phyloP scores from a whole-genome alignment of 2,113 vertebrate genomes.

The Acrocephalus arundinaceus region DNA sequence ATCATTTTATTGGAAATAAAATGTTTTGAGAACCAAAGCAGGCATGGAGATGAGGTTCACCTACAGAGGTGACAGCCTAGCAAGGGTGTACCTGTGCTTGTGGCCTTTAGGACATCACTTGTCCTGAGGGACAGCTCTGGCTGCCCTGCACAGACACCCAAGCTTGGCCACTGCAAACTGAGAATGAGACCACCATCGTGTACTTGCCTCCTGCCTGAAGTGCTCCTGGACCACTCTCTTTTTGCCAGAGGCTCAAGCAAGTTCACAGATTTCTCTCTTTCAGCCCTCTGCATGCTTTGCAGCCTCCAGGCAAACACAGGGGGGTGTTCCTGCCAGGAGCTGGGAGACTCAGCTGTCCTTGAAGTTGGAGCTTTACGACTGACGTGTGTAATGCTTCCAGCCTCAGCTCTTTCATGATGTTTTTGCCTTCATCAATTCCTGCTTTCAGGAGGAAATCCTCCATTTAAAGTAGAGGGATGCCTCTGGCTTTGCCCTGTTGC shows the following conservation, averaged over 20 bases:
- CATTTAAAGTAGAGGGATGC: background rate
- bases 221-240: background rate
- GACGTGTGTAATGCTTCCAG: background rate
- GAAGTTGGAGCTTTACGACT: background rate
- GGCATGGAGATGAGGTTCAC: background rate
- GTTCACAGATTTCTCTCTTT: background rate
- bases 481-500: background rate
- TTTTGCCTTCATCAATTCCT: background rate
- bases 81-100: no score
- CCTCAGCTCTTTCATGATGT: background rate
- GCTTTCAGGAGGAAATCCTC: background rate
- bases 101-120: background rate
- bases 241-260: background rate
- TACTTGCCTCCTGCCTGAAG: background rate
- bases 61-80: background rate
- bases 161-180: rapidly evolving
- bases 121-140: rapidly evolving
- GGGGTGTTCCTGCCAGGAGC: background rate
- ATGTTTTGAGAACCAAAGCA: background rate
- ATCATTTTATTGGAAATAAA: background rate
- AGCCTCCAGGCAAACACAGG: background rate
- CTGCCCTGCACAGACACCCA: background rate
- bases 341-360: background rate
- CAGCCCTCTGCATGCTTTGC: background rate
- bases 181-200: rapidly evolving